Percentiles rank a stretch among this genome's conserved stretches.
These are phyloP conservation scores for Motacilla alba DNA, from an alignment of 2,113 vertebrate species.

Conservation along the genomic window DNA sequence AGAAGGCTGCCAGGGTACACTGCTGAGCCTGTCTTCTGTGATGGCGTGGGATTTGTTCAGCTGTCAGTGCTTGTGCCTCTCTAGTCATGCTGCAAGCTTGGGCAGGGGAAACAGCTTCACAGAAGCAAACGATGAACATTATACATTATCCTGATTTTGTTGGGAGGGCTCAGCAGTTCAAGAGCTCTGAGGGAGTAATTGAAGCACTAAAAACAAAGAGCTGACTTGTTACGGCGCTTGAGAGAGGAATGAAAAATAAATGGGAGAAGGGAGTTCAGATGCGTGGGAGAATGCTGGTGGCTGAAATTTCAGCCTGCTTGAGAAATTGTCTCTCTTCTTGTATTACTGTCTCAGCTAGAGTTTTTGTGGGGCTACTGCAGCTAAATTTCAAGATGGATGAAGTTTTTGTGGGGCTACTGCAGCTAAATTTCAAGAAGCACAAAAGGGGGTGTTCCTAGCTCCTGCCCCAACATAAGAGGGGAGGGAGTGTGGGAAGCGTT, in stretches of 20 bases:
- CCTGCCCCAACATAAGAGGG: not conserved
- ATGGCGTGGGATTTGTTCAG: not conserved
- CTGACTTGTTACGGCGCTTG: not conserved
- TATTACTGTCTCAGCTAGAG: not conserved
- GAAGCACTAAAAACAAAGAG: slow-evolving; percentile 37
- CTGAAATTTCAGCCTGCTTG: slow-evolving; percentile 8
- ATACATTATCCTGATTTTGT: slow-evolving; percentile 46
- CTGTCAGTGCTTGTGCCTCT: slow-evolving; percentile 3
- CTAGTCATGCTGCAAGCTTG: not conserved
- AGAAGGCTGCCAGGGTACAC: not conserved
- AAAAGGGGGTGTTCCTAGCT: not conserved
- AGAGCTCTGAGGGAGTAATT: slow-evolving; percentile 34
- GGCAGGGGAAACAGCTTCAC: not conserved
- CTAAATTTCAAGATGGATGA: not conserved
- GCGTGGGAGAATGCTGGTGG: slow-evolving; percentile 10
- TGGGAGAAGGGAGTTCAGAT: slow-evolving; percentile 19
- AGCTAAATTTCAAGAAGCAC: not conserved
- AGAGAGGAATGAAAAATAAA: slow-evolving; percentile 21
- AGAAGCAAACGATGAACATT: not conserved
- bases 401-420: not conserved
- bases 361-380: not conserved
- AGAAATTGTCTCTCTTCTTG: not conserved
- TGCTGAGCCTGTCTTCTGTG: not conserved
- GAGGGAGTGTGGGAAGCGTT: not conserved
- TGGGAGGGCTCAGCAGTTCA: slow-evolving; percentile 32